phyloP scores from a whole-genome alignment of 2,797 vertebrate genomes.

The Monodelphis domestica region DNA sequence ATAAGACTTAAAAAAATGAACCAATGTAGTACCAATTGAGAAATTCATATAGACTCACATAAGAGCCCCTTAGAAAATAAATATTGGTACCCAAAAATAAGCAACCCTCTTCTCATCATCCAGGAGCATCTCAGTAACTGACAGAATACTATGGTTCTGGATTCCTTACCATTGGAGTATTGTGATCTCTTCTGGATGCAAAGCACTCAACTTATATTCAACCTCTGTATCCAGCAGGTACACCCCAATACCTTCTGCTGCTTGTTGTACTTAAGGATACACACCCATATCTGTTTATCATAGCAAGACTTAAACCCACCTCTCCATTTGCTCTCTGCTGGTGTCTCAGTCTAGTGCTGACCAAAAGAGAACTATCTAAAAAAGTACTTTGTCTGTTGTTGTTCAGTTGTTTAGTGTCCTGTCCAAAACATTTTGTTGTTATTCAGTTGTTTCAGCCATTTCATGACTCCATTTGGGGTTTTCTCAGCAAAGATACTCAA shows the following conservation, averaged over 20 bases:
- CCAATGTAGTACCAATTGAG: not conserved
- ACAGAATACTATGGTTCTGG: not conserved
- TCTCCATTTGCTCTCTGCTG: not conserved
- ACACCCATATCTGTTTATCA: not conserved
- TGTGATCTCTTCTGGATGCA: not conserved
- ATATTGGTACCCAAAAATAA: not conserved
- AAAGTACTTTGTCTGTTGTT: too few relatives aligned
- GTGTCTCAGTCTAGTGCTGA: not conserved
- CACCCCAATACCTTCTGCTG: not conserved
- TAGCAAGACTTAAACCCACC: not conserved
- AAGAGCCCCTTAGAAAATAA: not conserved
- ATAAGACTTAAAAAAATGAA: not conserved
- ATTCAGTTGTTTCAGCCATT: too few relatives aligned
- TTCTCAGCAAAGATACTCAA: too few relatives aligned
- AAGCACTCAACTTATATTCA: not conserved
- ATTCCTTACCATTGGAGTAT: not conserved
- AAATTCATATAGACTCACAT: not conserved
- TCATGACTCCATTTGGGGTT: too few relatives aligned
- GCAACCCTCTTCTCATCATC: not conserved
- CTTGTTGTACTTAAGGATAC: not conserved
- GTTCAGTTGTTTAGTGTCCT: too few relatives aligned
- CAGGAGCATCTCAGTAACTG: not conserved
- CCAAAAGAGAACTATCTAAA: too few relatives aligned
- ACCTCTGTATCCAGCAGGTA: not conserved
- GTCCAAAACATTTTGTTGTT: too few relatives aligned